phyloP scores from a whole-genome alignment of 92 coral and sea anemone genomes.

The Parazoanthus darwini region DNA sequence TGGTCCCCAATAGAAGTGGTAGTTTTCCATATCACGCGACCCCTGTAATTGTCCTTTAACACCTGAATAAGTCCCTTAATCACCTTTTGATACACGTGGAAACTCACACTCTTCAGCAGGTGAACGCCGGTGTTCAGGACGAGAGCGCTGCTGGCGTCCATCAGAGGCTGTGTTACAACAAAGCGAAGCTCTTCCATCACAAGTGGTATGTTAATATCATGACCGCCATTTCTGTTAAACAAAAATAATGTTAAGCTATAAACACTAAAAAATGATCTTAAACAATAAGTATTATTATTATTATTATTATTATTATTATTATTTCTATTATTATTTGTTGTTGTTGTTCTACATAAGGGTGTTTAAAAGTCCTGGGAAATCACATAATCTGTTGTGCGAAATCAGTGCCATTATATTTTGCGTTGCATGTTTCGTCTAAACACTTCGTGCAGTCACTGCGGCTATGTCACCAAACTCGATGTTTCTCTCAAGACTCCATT shows the following conservation, averaged over 20 bases:
- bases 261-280: neutral
- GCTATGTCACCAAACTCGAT: too few species aligned
- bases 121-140: slow-evolving; percentile 73
- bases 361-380: too few species aligned
- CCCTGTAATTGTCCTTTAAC: slow-evolving; percentile 53
- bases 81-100: slow-evolving; percentile 65
- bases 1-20: slow-evolving; percentile 78
- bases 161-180: slow-evolving; percentile 63
- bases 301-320: too few species aligned
- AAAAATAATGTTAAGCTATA: neutral
- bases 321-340: too few species aligned
- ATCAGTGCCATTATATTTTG: too few species aligned
- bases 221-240: slow-evolving; percentile 59
- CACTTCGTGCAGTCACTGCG: too few species aligned
- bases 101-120: slow-evolving; percentile 70
- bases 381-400: too few species aligned
- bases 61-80: slow-evolving; percentile 63
- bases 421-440: too few species aligned
- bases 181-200: slow-evolving; percentile 60
- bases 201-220: slow-evolving; percentile 54
- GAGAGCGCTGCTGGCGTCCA: slow-evolving; percentile 72
- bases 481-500: too few species aligned
- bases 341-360: too few species aligned
- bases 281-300: too few species aligned
- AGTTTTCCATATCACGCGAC: slow-evolving; percentile 80